These are phyloP conservation scores for Cabera pusaria DNA, from an alignment of 2,888 invertebrate genomes.

Conservation along the genomic window DNA sequence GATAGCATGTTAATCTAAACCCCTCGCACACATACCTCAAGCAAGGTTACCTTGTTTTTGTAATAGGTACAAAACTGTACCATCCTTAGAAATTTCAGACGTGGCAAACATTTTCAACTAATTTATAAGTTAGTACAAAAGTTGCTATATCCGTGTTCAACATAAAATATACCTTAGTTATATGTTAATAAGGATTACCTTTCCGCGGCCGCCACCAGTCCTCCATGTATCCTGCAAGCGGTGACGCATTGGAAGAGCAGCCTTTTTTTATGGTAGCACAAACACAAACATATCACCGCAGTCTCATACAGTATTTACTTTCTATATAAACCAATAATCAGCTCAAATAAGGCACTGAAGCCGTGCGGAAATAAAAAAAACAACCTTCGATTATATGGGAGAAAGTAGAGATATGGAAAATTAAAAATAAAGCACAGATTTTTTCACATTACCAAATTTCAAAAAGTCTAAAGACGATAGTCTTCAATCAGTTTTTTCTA, in stretches of 20 bases:
- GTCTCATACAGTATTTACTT: slow-evolving; percentile 81
- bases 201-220: slow-evolving; percentile 98
- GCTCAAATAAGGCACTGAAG: slow-evolving; percentile 52
- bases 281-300: slow-evolving; percentile 81
- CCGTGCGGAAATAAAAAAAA: slow-evolving; percentile 6
- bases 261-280: slow-evolving; percentile 84
- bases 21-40: too few relatives aligned
- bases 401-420: too few relatives aligned
- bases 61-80: too few relatives aligned
- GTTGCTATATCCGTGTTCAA: slow-evolving; percentile 35
- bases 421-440: too few relatives aligned
- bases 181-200: slow-evolving; percentile 87
- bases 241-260: slow-evolving; percentile 91
- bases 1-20: too few relatives aligned
- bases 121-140: not conserved
- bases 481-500: too few relatives aligned
- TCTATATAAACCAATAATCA: slow-evolving; percentile 28
- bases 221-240: slow-evolving; percentile 98
- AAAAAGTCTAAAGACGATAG: too few relatives aligned
- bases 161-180: slow-evolving; percentile 37
- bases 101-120: too few relatives aligned
- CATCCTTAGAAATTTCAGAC: too few relatives aligned
- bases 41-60: too few relatives aligned
- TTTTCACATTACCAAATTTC: too few relatives aligned
- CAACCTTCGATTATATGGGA: too few relatives aligned